Percentiles rank a stretch among this genome's conserved stretches.
These are phyloP conservation scores for Disparrhopalites patrizii DNA, from an alignment of 2,888 invertebrate genomes.

Conservation along the genomic window DNA sequence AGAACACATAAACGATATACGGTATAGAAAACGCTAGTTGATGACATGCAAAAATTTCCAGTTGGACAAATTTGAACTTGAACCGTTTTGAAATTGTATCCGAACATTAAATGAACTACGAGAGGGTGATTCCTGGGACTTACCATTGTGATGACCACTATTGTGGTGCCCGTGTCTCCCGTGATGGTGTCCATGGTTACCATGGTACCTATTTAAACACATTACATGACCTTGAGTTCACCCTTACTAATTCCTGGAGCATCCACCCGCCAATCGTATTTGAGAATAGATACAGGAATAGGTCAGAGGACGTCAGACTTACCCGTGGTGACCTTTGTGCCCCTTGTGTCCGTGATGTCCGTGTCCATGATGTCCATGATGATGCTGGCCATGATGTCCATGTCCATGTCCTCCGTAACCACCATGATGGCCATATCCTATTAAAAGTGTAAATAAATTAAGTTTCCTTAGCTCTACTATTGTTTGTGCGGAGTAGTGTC, in stretches of 20 bases:
- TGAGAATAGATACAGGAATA: neutral
- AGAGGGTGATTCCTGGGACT: neutral
- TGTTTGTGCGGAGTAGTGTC: too few relatives aligned
- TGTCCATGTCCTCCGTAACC: constrained; percentile 20
- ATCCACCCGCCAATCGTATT: too few relatives aligned
- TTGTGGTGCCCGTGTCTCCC: constrained; percentile 19
- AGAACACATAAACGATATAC: too few relatives aligned
- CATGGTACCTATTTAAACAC: constrained; percentile 14
- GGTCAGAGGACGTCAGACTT: neutral
- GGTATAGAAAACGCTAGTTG: too few relatives aligned
- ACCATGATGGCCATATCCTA: constrained; percentile 16
- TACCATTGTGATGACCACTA: constrained; percentile 19
- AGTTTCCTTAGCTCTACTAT: too few relatives aligned
- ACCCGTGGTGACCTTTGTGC: constrained; percentile 16
- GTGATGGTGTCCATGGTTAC: constrained; percentile 15
- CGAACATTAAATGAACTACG: too few relatives aligned
- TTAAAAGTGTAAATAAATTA: neutral
- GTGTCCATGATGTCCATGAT: constrained; percentile 5
- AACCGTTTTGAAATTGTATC: too few relatives aligned
- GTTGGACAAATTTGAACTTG: too few relatives aligned
- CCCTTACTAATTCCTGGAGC: too few relatives aligned
- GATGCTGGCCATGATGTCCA: constrained; percentile 16
- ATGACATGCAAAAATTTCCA: too few relatives aligned
- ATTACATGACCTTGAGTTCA: too few relatives aligned
- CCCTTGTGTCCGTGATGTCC: constrained; percentile 21